Base-by-base conservation (phyloP, 2,113 vertebrate genomes). In the Empidonax traillii region DNA sequence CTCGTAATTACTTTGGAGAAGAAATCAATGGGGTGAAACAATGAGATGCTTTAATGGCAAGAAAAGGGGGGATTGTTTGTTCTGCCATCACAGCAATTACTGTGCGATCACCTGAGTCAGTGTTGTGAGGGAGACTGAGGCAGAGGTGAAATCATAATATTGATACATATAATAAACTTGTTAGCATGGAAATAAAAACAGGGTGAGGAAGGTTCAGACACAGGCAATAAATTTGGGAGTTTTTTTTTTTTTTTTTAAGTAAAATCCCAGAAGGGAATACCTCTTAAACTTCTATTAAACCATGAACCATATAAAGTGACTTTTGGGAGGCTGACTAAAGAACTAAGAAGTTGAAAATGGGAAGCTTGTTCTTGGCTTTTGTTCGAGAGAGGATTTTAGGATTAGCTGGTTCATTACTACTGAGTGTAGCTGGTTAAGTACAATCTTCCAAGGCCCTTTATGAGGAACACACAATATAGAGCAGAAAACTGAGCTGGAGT, bases 381-480 rank as follows among this genome's bases (percentile, higher is more conserved):
- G 68, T 88, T 86, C 0, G 55, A 59, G 83, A 67, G 68, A 78
- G 68, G 88, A 88, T 97, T 94, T 95, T 2, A 49, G 68, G 83
- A 84, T 95, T 96, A 96, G 79, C 77, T 81, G 83, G 43, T 77
- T 91, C 68, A 74, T 81, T 96, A 79, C 86, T 81, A 56, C 52
- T 79, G 74, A 89, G 49, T 65, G 68, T 18, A 59, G 61, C 62
- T 73, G 17, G 41, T 71, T 84, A 55, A 65, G 41, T 87, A 39
- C 4, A 9, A 27, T 63, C 30, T 89, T 94, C 61, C 44, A 69
- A 84, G 85, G 68, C 46, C 66, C 61, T 82, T 89, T 85, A 73
- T 5, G 18, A 59, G 2, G 7, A 92, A 21, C 14, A 4, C 43
- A 59, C 73, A 77, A 31, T 35, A 31, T 12, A 49, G 75, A 90